Base-by-base conservation (phyloP, 2,113 vertebrate genomes). In the Stercorarius parasiticus region DNA sequence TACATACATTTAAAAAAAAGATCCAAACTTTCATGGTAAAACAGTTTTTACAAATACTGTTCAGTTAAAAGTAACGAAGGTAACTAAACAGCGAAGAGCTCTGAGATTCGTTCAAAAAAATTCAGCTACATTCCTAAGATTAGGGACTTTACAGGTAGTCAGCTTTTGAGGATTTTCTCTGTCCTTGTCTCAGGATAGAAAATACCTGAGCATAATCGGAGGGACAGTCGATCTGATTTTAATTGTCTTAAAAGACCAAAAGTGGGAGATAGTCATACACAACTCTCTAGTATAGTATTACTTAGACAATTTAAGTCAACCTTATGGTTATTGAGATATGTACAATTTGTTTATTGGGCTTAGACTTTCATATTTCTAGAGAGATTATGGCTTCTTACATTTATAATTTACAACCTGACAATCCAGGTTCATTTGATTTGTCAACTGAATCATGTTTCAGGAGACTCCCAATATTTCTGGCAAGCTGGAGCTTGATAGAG, bases 201-300 rank as follows among this genome's bases (percentile, higher is more conserved):
- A 84, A 64, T 52, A 70, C 7, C 13, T 66, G 16, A 67, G 5
- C 13, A 36, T 34, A 82, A 74, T 23, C 47, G 83, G 27, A 92
- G 21, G 9, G 23, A 47, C 2, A 71, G 30, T 8, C 0, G 0
- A 38, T 74, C 12, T 78, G 38, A 77, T 38, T 79, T 90, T 49
- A 80, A 66, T 8, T 70, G 15, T 59, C 18, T 73, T 71, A 67
- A 50, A 88, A 71, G 38, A 36, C 2, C 27, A 59, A 43, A 90
- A n/a, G 6, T 58, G 34, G 14, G 49, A 93, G 4, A 59, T 6
- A 53, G 29, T 19, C 19, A 62, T 47, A n/a, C 8, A 55, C 6
- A 45, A 13, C 8, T 77, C 7, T 64, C 15, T 27, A 53, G 16
- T 34, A n/a, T 5, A 49, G 11, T 40, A 61, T 64, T 74, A n/a